Conservation (phyloP, 2,888 invertebrate species). For the Phengaris alcon region DNA sequence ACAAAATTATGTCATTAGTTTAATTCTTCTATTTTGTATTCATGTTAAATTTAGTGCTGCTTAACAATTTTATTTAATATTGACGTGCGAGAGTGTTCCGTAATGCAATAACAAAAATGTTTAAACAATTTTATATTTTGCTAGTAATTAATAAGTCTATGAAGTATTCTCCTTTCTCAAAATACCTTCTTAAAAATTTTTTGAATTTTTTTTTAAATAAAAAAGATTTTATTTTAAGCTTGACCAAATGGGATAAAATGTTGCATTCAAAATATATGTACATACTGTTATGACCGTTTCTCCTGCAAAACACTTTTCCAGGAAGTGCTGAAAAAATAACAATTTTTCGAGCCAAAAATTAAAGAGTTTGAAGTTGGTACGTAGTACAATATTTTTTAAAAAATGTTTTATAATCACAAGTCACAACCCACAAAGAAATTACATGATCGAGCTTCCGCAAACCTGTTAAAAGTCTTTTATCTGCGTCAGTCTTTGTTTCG, state of each 20-base stretch:
- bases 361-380: neutral
- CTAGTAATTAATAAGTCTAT: no score
- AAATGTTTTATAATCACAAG: conserved; percentile 18
- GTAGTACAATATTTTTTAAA: neutral
- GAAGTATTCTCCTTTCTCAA: no score
- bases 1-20: conserved; percentile 29
- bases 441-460: conserved; percentile 30
- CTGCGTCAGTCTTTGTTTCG: conserved; percentile 32
- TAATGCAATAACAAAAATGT: no score
- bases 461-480: conserved; percentile 32
- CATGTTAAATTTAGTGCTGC: conserved; percentile 2
- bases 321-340: neutral
- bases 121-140: no score
- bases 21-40: conserved; percentile 23
- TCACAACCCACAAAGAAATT: conserved; percentile 27
- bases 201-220: no score
- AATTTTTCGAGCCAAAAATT: no score
- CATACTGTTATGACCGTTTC: neutral
- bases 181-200: no score
- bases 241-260: no score
- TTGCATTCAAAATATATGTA: neutral
- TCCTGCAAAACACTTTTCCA: neutral
- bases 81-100: neutral
- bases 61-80: neutral
- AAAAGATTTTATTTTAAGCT: no score